These are phyloP conservation scores for Grammomys dolichurus DNA, from an alignment of 2,113 vertebrate species.

Conservation along the genomic window DNA sequence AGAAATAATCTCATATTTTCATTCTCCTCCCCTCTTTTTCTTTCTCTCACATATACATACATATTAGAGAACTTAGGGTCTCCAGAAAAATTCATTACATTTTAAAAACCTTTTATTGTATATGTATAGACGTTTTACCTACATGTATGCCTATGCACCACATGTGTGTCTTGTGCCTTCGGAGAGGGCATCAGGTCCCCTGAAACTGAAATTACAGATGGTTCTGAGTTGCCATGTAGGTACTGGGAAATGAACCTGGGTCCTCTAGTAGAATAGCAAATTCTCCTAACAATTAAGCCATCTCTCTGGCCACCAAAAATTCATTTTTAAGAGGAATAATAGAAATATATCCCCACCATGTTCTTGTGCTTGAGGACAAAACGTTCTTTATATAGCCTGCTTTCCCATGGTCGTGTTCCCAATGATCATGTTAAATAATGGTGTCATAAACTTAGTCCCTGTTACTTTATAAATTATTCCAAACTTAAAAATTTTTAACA, in stretches of 20 bases:
- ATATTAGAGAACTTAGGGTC: background rate
- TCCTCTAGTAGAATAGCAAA: background rate
- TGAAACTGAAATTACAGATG: background rate
- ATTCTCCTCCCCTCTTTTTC: background rate
- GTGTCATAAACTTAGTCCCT: background rate
- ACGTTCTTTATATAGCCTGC: background rate
- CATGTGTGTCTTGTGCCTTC: background rate
- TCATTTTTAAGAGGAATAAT: slow-evolving; percentile 1
- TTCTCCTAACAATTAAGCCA: background rate
- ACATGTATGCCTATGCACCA: background rate
- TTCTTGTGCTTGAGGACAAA: slow-evolving; percentile 6
- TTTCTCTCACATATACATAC: background rate
- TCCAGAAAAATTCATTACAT: background rate
- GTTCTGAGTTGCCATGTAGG: background rate
- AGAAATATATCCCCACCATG: background rate
- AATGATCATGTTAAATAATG: background rate
- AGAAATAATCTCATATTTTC: slow-evolving; percentile 37
- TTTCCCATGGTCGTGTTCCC: slow-evolving; percentile 17
- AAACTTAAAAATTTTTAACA: slow-evolving; percentile 46
- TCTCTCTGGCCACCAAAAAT: background rate
- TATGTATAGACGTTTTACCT: background rate
- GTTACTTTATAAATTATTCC: slow-evolving; percentile 61
- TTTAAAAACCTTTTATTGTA: background rate
- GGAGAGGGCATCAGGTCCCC: background rate
- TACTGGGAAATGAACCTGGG: background rate